These are phyloP conservation scores for Theodoxus fluviatilis DNA, from an alignment of 2,888 invertebrate species.

Conservation along the genomic window DNA sequence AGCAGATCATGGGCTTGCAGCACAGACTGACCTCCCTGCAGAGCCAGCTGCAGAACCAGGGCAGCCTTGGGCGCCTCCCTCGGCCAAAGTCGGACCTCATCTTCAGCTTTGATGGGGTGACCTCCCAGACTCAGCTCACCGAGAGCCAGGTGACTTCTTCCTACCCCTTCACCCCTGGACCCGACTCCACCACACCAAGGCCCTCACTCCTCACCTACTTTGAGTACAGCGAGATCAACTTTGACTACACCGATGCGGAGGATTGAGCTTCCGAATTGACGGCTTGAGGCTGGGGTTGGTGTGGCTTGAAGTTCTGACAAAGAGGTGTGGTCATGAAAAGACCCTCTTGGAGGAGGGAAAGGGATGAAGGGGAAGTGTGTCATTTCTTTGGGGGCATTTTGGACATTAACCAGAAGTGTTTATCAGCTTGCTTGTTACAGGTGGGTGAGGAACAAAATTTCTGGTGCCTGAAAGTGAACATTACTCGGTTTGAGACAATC, in stretches of 20 bases:
- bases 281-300: not conserved
- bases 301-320: conserved; percentile 22
- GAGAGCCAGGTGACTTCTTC: conserved; percentile 51
- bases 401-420: too few relatives aligned
- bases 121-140: conserved; percentile 39
- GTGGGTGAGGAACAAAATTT: too few relatives aligned
- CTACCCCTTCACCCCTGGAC: conserved; percentile 53
- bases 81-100: conserved; percentile 52
- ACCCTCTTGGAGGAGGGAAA: too few relatives aligned
- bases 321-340: too few relatives aligned
- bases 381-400: too few relatives aligned
- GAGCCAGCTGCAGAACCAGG: conserved; percentile 28
- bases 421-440: too few relatives aligned
- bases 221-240: too few relatives aligned
- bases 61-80: conserved; percentile 14
- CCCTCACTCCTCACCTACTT: too few relatives aligned
- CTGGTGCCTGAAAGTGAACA: too few relatives aligned
- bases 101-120: conserved; percentile 42
- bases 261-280: not conserved
- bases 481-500: too few relatives aligned
- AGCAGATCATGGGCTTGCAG: conserved; percentile 63
- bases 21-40: conserved; percentile 44
- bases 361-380: too few relatives aligned
- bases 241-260: conserved; percentile 19
- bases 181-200: too few relatives aligned